Evolutionary conservation across 2,888 invertebrate genomes (phyloP).

Genomic region (Toxonevra muliebris): DNA sequence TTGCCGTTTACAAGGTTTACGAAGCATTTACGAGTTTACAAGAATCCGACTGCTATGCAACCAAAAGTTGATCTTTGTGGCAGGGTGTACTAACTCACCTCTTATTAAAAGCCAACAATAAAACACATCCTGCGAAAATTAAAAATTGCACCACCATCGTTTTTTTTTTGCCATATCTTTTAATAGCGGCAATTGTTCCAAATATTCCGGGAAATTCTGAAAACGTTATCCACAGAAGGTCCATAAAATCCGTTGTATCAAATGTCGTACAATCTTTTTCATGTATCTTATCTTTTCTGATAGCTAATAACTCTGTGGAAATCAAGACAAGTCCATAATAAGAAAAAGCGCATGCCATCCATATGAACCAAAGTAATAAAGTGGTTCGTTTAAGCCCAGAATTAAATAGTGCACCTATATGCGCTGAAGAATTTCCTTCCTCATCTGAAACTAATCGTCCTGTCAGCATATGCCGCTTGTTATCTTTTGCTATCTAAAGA

Average conservation of each 20-base stretch:
- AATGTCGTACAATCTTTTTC: slow-evolving; percentile 58
- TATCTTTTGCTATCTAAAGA: slow-evolving; percentile 80
- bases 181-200: slow-evolving; percentile 88
- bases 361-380: slow-evolving; percentile 90
- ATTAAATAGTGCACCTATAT: slow-evolving; percentile 77
- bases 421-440: slow-evolving; percentile 70
- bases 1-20: no score
- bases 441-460: slow-evolving; percentile 86
- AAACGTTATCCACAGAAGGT: slow-evolving; percentile 91
- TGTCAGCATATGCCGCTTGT: slow-evolving; percentile 86
- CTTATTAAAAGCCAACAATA: slow-evolving; percentile 68
- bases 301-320: slow-evolving; percentile 86
- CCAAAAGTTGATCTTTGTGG: no score
- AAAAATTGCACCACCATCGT: slow-evolving; percentile 95
- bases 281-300: slow-evolving; percentile 42
- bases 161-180: slow-evolving; percentile 87
- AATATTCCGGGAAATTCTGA: slow-evolving; percentile 95
- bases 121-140: slow-evolving; percentile 80
- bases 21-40: no score
- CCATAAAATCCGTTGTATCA: slow-evolving; percentile 88
- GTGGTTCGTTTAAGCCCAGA: slow-evolving; percentile 86
- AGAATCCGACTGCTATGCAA: no score
- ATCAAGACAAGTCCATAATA: slow-evolving; percentile 95
- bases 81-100: slow-evolving; percentile 13
- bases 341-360: slow-evolving; percentile 94